Evolutionary conservation across 2,113 vertebrate species (phyloP), one percentile per base, ranked within the genome.

Genomic region (Podarcis muralis): DNA sequence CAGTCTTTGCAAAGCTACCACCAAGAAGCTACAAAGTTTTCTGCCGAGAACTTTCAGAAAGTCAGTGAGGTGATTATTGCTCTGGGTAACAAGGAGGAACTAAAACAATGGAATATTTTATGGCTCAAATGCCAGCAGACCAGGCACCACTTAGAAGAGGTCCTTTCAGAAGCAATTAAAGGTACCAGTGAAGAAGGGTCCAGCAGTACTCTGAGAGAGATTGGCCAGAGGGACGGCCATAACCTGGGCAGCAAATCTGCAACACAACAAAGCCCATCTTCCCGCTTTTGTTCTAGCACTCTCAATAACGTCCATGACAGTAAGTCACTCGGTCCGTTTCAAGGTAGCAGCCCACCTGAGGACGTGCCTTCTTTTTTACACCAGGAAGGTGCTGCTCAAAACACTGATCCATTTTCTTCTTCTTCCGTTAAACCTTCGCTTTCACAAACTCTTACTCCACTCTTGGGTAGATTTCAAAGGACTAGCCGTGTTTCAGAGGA

Each of bases 101-200:
- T 96, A 75, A 89, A 95, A 74, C 96, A 93, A 84, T 97, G 97
- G 96, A 97, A 95, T 62, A 6, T 90, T 0, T 88, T 97, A 81
- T 97, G 97, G 97, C 93, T 95, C 37, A 95, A 95, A 89, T 97
- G 97, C 92, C 96, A 97, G 87, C 93, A 96, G 77, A 97, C 96
- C 37, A 95, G 91, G 66, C 94, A 94, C 72, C 95, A 92, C 87
- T 93, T 97, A 85, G 97, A 97, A 32, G 95, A 97, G 57, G 88
- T 95, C 27, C 87, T 97, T 69, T 93, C 93, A 48, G 91, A 62
- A 81, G 94, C 92, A 4, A 11, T n/a, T 18, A 48, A 4, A 0
- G 43, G 59, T 79, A 86, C 82, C 22, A 48, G 53, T 15, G 30
- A n/a, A 25, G 83, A 40, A 0, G 59, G 32, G 32, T 30, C 40